Conservation (phyloP, 2,888 invertebrate species). For the Lochmaea crataegi region DNA sequence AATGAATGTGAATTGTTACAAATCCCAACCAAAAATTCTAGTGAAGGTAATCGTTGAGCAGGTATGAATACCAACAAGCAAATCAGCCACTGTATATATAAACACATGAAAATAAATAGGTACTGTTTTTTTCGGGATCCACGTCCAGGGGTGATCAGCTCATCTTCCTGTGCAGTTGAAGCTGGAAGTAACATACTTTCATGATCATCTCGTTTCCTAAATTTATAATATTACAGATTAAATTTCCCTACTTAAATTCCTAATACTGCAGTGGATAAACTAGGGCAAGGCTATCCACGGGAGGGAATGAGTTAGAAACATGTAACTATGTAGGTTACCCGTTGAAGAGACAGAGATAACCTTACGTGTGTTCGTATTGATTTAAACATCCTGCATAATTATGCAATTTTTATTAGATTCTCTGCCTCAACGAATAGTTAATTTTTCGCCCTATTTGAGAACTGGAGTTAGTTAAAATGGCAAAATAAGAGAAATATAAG, state of each 20-base stretch:
- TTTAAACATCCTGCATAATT: conserved; percentile 64
- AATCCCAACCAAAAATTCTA: conserved; percentile 65
- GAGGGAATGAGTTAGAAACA: conserved; percentile 60
- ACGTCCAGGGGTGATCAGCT: conserved; percentile 55
- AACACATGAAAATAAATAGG: conserved; percentile 68
- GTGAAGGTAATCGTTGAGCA: conserved; percentile 67
- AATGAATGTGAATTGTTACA: conserved; percentile 58
- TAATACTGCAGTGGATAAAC: conserved; percentile 63
- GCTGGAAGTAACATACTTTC: conserved; percentile 66
- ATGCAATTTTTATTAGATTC: conserved; percentile 56
- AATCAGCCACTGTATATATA: conserved; percentile 65
- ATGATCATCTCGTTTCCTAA: conserved; percentile 63
- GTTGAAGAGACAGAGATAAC: conserved; percentile 61
- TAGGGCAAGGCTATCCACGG: conserved; percentile 65
- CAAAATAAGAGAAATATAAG: conserved; percentile 1
- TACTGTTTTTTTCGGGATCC: conserved; percentile 64
- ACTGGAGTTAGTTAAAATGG: conserved; percentile 15
- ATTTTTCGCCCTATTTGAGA: conserved; percentile 34
- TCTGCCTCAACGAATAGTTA: conserved; percentile 41
- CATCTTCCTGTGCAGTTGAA: conserved; percentile 60
- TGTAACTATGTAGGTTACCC: conserved; percentile 56
- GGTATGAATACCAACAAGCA: conserved; percentile 66
- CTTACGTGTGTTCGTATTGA: conserved; percentile 63
- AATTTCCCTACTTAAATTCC: conserved; percentile 49
- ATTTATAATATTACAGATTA: conserved; percentile 54